These are phyloP conservation scores for Lampris megalopsis DNA, from an alignment of 2,113 vertebrate species.

Conservation along the genomic window DNA sequence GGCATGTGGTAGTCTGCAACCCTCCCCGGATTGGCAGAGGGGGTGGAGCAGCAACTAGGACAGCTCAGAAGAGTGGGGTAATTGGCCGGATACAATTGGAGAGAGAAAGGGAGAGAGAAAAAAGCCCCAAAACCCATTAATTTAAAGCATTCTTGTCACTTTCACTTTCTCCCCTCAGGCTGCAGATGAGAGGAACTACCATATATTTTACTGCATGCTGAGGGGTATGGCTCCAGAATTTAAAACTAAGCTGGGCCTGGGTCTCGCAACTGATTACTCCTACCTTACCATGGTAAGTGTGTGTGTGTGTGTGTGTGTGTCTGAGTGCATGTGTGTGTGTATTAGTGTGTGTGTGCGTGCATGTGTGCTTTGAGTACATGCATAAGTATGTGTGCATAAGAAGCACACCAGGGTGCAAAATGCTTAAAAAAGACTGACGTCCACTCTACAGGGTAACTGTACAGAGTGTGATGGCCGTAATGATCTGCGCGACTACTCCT, in stretches of 20 bases:
- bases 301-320: constrained; percentile 4
- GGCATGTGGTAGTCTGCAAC: no score
- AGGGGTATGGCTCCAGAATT: constrained; percentile 92
- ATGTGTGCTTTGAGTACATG: no score
- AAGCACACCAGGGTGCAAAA: no score
- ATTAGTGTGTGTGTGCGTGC: background rate
- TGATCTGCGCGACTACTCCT: constrained; percentile 95
- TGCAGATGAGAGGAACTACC: constrained; percentile 95
- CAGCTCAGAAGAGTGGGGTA: no score
- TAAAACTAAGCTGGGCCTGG: constrained; percentile 92
- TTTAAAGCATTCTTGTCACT: no score
- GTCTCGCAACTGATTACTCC: constrained; percentile 90
- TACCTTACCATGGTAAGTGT: constrained; percentile 94
- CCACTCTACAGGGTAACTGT: constrained; percentile 87
- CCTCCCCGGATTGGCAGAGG: no score
- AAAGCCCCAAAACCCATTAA: no score
- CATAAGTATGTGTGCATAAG: no score
- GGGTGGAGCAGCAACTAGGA: no score
- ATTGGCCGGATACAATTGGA: no score
- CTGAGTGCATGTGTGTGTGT: background rate
- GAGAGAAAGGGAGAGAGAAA: no score
- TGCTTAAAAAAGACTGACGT: no score
- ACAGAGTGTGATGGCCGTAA: constrained; percentile 92
- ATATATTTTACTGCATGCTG: constrained; percentile 97
- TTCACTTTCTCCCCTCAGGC: constrained; percentile 79